phyloP scores from a whole-genome alignment of 2,888 invertebrate genomes.

The Plusia festucae region DNA sequence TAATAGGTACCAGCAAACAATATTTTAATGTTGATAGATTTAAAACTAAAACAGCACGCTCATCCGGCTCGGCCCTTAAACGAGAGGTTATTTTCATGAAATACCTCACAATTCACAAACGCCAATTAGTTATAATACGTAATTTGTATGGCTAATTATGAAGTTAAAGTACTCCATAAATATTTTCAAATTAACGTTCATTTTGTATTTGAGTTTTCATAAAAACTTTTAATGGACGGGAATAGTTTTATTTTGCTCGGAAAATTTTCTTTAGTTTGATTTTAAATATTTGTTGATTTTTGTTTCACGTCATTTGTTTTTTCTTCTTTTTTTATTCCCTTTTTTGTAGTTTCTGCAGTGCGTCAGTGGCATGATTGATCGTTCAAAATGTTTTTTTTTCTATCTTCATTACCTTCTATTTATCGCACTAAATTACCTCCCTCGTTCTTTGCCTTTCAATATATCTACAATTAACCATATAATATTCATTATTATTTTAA shows the following conservation, averaged over 20 bases:
- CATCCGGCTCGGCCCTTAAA: no score
- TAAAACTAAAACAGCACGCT: slow-evolving; percentile 29
- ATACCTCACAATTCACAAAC: slow-evolving; percentile 11
- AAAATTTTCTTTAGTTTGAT: no score
- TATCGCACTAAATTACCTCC: no score
- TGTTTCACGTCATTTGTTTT: no score
- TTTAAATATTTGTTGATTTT: no score
- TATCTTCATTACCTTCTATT: no score
- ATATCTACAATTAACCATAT: neutral
- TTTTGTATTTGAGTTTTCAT: neutral
- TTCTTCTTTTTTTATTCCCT: no score
- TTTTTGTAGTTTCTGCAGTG: no score
- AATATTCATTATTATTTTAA: neutral
- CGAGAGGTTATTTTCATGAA: no score
- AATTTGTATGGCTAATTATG: slow-evolving; percentile 17
- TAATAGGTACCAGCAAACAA: neutral
- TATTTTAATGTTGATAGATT: slow-evolving; percentile 35
- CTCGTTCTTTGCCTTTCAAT: no score
- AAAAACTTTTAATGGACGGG: neutral
- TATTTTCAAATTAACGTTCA: neutral
- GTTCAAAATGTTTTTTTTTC: no score
- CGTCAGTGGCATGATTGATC: no score
- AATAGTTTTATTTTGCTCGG: neutral
- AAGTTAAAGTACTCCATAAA: neutral
- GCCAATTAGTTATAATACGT: slow-evolving; percentile 29